phyloP scores from a whole-genome alignment of 2,113 vertebrate species.

The Butorides virescens region DNA sequence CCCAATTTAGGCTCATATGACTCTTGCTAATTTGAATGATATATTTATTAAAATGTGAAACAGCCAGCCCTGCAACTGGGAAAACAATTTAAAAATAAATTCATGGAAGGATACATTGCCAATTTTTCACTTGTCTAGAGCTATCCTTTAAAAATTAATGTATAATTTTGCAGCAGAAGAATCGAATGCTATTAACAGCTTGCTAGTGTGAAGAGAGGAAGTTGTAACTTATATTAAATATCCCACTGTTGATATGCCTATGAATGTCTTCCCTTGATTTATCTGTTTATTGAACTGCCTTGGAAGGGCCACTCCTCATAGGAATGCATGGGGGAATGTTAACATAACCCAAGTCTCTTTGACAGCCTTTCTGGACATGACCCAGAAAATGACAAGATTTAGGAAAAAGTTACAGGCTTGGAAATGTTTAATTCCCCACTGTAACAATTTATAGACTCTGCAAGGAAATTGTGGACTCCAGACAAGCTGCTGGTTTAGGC shows the following conservation, averaged over 20 bases:
- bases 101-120: background rate
- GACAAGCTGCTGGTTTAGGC: background rate
- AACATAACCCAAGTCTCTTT: conserved; percentile 10
- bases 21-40: conserved; percentile 50
- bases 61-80: conserved; percentile 16
- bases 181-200: conserved; percentile 64
- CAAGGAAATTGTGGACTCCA: background rate
- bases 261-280: conserved; percentile 66
- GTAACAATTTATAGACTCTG: background rate
- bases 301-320: conserved; percentile 34
- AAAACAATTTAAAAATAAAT: conserved; percentile 67
- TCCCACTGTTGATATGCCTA: conserved; percentile 59
- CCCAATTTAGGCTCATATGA: conserved; percentile 13
- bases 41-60: conserved; percentile 38
- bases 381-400: conserved; percentile 29
- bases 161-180: conserved; percentile 67
- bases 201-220: conserved; percentile 56
- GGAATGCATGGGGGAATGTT: background rate
- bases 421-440: conserved; percentile 4
- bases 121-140: conserved; percentile 59
- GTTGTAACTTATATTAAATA: conserved; percentile 63
- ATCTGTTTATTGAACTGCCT: conserved; percentile 70
- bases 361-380: conserved; percentile 37
- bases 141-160: conserved; percentile 71
- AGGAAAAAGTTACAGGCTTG: background rate